Conservation (phyloP, 2,888 invertebrate genomes). For the Dryadula phaetusa region DNA sequence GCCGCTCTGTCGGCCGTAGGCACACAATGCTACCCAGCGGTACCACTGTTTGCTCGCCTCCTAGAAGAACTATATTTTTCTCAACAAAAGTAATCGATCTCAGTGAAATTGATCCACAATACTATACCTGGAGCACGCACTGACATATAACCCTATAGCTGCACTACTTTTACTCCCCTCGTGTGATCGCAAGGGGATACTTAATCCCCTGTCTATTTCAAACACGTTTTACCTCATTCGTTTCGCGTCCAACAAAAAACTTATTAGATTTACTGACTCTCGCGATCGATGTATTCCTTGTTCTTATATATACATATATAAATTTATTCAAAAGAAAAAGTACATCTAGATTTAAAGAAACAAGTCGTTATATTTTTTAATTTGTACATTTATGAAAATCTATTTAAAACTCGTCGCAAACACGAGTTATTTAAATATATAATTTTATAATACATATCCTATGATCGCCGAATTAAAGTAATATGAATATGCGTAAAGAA, state of each 20-base stretch:
- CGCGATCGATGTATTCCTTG: conserved; percentile 68
- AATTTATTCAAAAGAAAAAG: too few relatives aligned
- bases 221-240: conserved; percentile 84
- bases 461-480: conserved; percentile 26
- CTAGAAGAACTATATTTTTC: conserved; percentile 46
- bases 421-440: background rate
- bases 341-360: too few relatives aligned
- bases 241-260: conserved; percentile 79
- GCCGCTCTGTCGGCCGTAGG: conserved; percentile 59
- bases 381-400: background rate
- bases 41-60: conserved; percentile 46
- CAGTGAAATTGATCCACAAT: conserved; percentile 72
- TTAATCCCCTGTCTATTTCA: conserved; percentile 84
- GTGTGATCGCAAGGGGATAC: conserved; percentile 69
- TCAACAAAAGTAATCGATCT: conserved; percentile 71
- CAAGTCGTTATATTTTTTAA: background rate
- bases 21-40: conserved; percentile 32
- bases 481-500: conserved; percentile 32
- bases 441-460: background rate
- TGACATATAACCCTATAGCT: conserved; percentile 42
- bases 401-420: background rate
- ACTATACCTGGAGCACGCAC: conserved; percentile 68
- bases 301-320: background rate
- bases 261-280: conserved; percentile 78
- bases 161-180: conserved; percentile 56